Percentiles rank a stretch among this genome's conserved stretches.
These are phyloP conservation scores for Bilobella aurantiaca DNA, from an alignment of 1,140 invertebrate species.

Conservation along the genomic window DNA sequence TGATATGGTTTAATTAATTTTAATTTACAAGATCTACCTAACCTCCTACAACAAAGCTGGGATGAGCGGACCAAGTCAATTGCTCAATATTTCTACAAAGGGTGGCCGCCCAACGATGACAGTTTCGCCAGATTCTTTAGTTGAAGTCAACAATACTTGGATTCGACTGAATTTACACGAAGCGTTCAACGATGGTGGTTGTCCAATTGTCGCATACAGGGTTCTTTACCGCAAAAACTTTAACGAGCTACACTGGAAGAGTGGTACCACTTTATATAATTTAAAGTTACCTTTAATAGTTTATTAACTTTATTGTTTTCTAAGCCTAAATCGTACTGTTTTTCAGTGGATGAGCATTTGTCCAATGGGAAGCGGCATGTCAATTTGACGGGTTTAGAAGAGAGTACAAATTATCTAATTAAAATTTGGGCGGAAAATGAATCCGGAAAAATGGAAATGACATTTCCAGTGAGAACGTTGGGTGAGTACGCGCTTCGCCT, in stretches of 20 bases:
- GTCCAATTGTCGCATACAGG: slow-evolving; percentile 62
- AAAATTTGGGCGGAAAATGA: slow-evolving; percentile 39
- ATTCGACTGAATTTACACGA: slow-evolving; percentile 57
- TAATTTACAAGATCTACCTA: slow-evolving; percentile 55
- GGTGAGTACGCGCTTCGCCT: neutral
- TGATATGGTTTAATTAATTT: slow-evolving; percentile 9
- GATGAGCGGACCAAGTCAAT: slow-evolving; percentile 55
- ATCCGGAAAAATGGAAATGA: neutral
- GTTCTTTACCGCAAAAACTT: slow-evolving; percentile 56
- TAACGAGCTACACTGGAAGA: slow-evolving; percentile 49
- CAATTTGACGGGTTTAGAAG: slow-evolving; percentile 20
- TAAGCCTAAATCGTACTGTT: neutral
- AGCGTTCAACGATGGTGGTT: slow-evolving; percentile 65
- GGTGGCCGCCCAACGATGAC: slow-evolving; percentile 60
- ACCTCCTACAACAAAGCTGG: slow-evolving; percentile 63
- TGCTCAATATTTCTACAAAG: slow-evolving; percentile 57
- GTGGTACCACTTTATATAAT: neutral
- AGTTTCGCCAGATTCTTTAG: slow-evolving; percentile 50
- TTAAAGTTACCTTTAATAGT: neutral
- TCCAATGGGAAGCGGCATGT: slow-evolving; percentile 40
- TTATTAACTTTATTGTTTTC: neutral
- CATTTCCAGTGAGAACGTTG: neutral
- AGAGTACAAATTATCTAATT: slow-evolving; percentile 29
- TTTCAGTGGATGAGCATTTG: neutral
- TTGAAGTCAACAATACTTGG: slow-evolving; percentile 53